Evolutionary conservation across 2,113 vertebrate genomes (phyloP), one percentile per base, ranked within the genome.

Genomic region (Cygnus buccinator): DNA sequence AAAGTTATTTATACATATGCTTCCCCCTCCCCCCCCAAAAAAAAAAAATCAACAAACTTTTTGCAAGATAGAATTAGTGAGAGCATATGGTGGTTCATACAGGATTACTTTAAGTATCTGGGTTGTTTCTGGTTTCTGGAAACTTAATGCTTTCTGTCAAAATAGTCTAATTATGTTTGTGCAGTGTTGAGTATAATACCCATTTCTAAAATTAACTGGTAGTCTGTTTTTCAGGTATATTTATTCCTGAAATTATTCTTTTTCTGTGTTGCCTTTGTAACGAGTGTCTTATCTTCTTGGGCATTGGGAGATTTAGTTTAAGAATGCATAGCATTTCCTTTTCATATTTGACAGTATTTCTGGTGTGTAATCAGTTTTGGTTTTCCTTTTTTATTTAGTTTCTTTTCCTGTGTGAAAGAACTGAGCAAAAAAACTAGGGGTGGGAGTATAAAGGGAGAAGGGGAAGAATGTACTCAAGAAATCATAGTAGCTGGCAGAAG

Each of bases 291-390:
- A 12, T 81, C 70, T 52, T 87, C 62, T 59, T 44, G 33, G 54
- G 52, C 70, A 75, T 13, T 62, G 55, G 87, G n/a, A 63, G 82
- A 37, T 87, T 89, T 25, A 31, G 23, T 93, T 94, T 82, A 84
- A 91, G 77, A 89, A 76, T 84, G 26, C 75, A 65, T 89, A 84
- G 48, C 66, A 43, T 93, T 96, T 95, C 26, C 61, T 95, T 87
- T 91, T 90, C 50, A 10, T 85, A 43, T 26, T 74, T 62, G 59
- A 83, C 71, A 85, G 39, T 91, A 79, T 95, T 94, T 89, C 71
- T 87, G 61, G 44, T 79, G 35, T 85, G 33, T 72, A 68, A 83
- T 87, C 75, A 80, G 54, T 90, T 91, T 93, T 71, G 31, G 48
- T 89, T 92, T 92, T 91, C 12, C 7, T 89, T 89, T 66, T 82